Percentiles rank a stretch among this genome's conserved stretches.
Conservation (phyloP, 2,113 vertebrate species). For the Pseudorectes ferrugineus region DNA sequence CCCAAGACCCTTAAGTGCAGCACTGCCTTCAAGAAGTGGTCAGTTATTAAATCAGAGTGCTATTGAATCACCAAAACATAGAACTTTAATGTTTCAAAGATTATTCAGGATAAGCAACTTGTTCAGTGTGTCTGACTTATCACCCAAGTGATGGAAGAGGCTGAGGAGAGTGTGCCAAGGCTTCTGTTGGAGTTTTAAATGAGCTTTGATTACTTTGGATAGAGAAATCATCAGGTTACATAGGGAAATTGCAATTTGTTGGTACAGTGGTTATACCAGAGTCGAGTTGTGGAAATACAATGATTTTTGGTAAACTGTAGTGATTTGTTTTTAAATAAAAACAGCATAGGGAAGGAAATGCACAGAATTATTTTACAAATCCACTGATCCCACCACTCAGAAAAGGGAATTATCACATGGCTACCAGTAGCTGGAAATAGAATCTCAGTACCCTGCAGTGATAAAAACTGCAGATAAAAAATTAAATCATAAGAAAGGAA, state of each 20-base stretch:
- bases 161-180: neutral
- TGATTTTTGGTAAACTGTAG: neutral
- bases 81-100: neutral
- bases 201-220: neutral
- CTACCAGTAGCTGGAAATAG: rapidly evolving
- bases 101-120: neutral
- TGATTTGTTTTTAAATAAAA: neutral
- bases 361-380: neutral
- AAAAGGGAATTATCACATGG: neutral
- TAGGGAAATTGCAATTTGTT: neutral
- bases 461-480: neutral
- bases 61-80: rapidly evolving
- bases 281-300: neutral
- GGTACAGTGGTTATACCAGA: neutral
- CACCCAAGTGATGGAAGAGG: neutral
- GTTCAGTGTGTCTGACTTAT: neutral
- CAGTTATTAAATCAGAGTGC: neutral
- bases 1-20: rapidly evolving
- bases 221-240: rapidly evolving
- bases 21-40: neutral
- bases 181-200: neutral
- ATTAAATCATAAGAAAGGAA: neutral
- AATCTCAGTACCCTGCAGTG: neutral
- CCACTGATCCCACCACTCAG: neutral
- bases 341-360: neutral